Conservation (phyloP, 1,140 invertebrate genomes). For the Atta colombica region DNA sequence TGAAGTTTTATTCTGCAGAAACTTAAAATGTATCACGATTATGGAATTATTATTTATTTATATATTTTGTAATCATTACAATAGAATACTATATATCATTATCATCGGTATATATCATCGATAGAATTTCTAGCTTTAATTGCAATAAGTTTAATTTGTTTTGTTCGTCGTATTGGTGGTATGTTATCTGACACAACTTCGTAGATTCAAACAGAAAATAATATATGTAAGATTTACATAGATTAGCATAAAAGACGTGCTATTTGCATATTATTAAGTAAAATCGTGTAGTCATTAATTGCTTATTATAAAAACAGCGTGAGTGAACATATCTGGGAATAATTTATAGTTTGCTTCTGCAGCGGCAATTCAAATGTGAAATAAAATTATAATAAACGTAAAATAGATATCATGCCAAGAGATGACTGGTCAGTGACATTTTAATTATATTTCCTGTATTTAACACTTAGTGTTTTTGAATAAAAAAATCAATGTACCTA, state of each 20-base stretch:
- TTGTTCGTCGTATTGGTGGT: neutral
- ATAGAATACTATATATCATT: neutral
- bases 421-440: neutral
- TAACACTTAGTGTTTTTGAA: neutral
- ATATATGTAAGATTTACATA: neutral
- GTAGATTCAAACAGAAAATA: neutral
- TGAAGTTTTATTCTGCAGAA: neutral
- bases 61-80: neutral
- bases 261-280: slow-evolving; percentile 11
- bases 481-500: neutral
- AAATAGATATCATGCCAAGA: neutral
- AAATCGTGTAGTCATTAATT: slow-evolving; percentile 23
- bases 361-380: neutral
- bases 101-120: neutral
- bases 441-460: slow-evolving; percentile 18
- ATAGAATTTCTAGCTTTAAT: neutral
- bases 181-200: neutral
- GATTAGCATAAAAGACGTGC: slow-evolving; percentile 24
- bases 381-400: neutral
- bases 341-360: slow-evolving; percentile 16
- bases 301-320: slow-evolving; percentile 18
- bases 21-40: neutral
- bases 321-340: slow-evolving; percentile 16
- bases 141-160: neutral
- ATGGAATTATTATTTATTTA: neutral